Evolutionary conservation across 1,140 invertebrate species (phyloP), one percentile per base, ranked within the genome.

Genomic region (Bathynomus jamesi): DNA sequence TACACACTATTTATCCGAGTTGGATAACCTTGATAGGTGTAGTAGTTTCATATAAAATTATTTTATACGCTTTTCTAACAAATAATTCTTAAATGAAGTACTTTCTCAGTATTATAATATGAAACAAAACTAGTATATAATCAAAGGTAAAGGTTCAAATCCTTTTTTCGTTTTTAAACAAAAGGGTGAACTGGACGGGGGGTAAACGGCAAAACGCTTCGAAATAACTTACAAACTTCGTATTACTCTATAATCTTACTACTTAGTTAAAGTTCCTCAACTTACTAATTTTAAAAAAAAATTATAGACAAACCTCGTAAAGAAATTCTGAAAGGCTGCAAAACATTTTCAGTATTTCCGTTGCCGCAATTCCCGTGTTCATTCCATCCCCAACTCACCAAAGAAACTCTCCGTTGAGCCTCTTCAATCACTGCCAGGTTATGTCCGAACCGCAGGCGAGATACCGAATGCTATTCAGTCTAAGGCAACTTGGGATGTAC

Each of bases 361-460:
- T 87, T 89, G 72, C 91, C 93, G 81, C 91, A 93, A 79, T 91
- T 93, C 27, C 90, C 89, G 83, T 95, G 93, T 78, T 95, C 93
- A 83, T 94, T 94, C 92, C 92, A 95, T 5, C 93, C 92, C 91
- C 92, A 94, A n/a, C 87, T 87, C 71, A 53, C 21, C 40, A 53
- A 53, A 71, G 85, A 81, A 46, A 82, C 86, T 82, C 84, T 84
- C 79, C 87, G 79, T 72, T 86, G 69, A 10, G 53, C 28, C 67
- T 73, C 83, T 85, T 84, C 82, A 68, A 82, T 80, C 66, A 87
- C 80, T 24, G 84, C 85, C 62, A 94, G 77, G 67, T 88, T 90
- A 79, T 94, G 91, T 93, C 91, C 0, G 91, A 90, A 10, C 91
- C 91, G 78, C 89, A 82, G 70, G 85, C 86, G 24, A 92, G 72